phyloP scores from a whole-genome alignment of 1,140 invertebrate species.

The Choristoneura fumiferana region DNA sequence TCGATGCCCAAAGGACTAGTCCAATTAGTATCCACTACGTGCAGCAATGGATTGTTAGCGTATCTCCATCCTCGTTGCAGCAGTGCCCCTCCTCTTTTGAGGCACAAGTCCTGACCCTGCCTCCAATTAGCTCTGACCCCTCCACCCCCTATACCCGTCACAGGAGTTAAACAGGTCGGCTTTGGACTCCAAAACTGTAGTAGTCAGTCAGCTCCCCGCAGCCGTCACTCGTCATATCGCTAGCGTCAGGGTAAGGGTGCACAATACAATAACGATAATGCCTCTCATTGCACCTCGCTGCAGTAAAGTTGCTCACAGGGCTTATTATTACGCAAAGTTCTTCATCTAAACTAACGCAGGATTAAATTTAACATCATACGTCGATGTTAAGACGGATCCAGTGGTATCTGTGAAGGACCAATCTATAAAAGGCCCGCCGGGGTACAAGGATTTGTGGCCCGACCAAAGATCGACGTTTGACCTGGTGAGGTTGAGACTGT shows the following conservation, averaged over 20 bases:
- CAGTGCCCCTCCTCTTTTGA: conserved; percentile 49
- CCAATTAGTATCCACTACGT: conserved; percentile 28
- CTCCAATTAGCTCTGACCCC: conserved; percentile 61
- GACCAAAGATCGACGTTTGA: conserved; percentile 56
- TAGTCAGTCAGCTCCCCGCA: conserved; percentile 46
- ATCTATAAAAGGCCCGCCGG: conserved; percentile 65
- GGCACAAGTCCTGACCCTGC: conserved; percentile 58
- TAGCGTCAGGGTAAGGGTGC: conserved; percentile 44
- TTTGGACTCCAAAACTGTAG: conserved; percentile 55
- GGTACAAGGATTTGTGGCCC: conserved; percentile 60
- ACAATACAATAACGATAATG: conserved; percentile 68
- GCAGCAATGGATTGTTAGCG: conserved; percentile 53
- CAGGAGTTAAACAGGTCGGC: conserved; percentile 48
- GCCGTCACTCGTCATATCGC: conserved; percentile 33
- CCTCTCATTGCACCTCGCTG: conserved; percentile 52
- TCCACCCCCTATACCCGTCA: conserved; percentile 42
- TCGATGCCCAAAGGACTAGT: conserved; percentile 59
- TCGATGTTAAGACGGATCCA: conserved; percentile 32
- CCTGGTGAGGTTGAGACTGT: conserved; percentile 43
- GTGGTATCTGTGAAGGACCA: conserved; percentile 48
- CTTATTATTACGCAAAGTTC: conserved; percentile 53
- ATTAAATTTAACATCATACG: conserved; percentile 41
- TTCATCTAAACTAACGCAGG: conserved; percentile 40
- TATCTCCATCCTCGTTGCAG: conserved; percentile 66
- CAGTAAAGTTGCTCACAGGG: conserved; percentile 48